Base-by-base conservation (phyloP, 2,797 vertebrate genomes). In the Salmo trutta region DNA sequence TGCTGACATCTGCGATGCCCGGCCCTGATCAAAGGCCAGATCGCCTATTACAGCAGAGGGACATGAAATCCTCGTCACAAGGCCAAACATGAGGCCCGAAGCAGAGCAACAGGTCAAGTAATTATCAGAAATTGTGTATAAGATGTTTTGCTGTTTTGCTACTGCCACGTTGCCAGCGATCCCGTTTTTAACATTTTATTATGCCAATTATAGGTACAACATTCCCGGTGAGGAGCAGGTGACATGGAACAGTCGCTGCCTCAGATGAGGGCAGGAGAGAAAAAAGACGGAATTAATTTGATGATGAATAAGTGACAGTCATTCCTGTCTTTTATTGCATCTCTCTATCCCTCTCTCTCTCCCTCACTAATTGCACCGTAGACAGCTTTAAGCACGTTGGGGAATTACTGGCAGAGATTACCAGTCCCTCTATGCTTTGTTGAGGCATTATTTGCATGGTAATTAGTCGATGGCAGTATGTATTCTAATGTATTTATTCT, bases 261-360 rank as follows among this genome's bases (percentile, higher is more conserved):
- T 91, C 86, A 92, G 85, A 91, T 91, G 93, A 91, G 88, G 81
- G 79, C 85, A 87, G 78, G 83, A 89, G 86, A 52, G 51, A 76
- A 82, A 81, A 84, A 81, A 83, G 75, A 82, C 89, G 87, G 94
- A 96, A 96, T 96, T 96, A 95, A 97, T 96, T 90, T 96, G 95
- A 96, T 94, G 95, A 92, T 93, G 93, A 96, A 93, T 95, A 95
- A 95, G 91, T 93, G 93, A 93, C 91, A 92, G 92, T 88, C 87
- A 81, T 91, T 86, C 89, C 93, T 82, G 77, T 92, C 93, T 85
- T 88, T 87, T 84, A 84, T 82, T 73, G 81, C 79, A 47, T 47
- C 41, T 47, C 41, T 12, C 41, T 47, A 0, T 14, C 41, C 2
- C 41, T 74, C 82, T 84, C 87, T 84, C 70, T 89, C 88, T 89